Percentiles rank a stretch among this genome's conserved stretches.
Conservation (phyloP, 2,797 vertebrate species). For the Periophthalmus magnuspinnatus region DNA sequence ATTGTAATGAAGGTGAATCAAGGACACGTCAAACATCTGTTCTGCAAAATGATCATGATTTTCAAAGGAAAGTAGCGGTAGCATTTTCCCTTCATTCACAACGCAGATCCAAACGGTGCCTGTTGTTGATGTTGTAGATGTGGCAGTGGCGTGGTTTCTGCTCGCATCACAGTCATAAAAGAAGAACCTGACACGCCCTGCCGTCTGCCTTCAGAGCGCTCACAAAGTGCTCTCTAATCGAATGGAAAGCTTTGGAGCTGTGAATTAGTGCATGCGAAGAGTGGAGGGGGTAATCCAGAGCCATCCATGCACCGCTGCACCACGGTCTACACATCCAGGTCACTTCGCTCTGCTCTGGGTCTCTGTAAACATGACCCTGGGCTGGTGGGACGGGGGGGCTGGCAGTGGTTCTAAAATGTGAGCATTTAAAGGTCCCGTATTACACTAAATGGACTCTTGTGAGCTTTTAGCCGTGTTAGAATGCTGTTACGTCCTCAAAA, state of each 20-base stretch:
- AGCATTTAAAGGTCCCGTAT: no score
- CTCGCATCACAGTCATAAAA: not conserved
- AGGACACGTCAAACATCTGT: not conserved
- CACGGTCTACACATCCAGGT: constrained; percentile 33
- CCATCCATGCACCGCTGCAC: constrained; percentile 51
- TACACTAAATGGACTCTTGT: no score
- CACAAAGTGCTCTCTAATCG: constrained; percentile 69
- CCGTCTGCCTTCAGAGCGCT: constrained; percentile 50
- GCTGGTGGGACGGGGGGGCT: not conserved
- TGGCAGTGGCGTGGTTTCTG: not conserved
- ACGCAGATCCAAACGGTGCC: not conserved
- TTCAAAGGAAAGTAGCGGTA: not conserved
- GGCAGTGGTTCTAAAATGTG: not conserved
- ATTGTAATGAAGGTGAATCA: not conserved
- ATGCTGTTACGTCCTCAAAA: no score
- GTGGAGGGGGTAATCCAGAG: constrained; percentile 69
- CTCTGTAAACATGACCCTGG: constrained; percentile 33
- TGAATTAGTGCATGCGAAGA: constrained; percentile 57
- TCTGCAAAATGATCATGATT: not conserved
- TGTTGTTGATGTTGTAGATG: not conserved
- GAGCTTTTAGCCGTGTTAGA: no score
- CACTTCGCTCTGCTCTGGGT: constrained; percentile 5
- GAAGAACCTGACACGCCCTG: constrained; percentile 17
- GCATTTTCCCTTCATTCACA: not conserved
- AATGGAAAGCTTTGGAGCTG: constrained; percentile 64